Percentiles rank a stretch among this genome's conserved stretches.
These are phyloP conservation scores for Drosophila cardini DNA, from an alignment of 1,140 invertebrate species.

Conservation along the genomic window DNA sequence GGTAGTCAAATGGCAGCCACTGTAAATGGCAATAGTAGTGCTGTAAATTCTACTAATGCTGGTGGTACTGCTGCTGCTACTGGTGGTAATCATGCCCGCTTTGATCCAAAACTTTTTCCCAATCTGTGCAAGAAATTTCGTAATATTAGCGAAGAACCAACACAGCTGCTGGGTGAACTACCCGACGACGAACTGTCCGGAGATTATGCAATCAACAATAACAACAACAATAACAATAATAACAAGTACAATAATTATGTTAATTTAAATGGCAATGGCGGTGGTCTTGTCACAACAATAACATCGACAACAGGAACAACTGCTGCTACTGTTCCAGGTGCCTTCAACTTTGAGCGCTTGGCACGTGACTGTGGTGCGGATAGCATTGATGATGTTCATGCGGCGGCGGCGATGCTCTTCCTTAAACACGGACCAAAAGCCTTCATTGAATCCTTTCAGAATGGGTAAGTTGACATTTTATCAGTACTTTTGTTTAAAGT, in stretches of 20 bases:
- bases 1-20: constrained; percentile 30
- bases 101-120: constrained; percentile 80
- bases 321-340: constrained; percentile 25
- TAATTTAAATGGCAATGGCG: constrained; percentile 13
- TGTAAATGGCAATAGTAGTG: constrained; percentile 32
- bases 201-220: constrained; percentile 63
- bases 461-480: constrained; percentile 66
- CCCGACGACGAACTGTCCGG: constrained; percentile 61
- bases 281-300: neutral
- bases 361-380: constrained; percentile 84
- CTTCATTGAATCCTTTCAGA: constrained; percentile 80
- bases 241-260: constrained; percentile 51
- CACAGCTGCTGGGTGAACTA: constrained; percentile 31
- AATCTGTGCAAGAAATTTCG: constrained; percentile 77
- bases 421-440: constrained; percentile 89
- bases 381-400: constrained; percentile 90
- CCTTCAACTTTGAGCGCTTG: constrained; percentile 74
- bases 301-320: neutral
- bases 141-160: constrained; percentile 62
- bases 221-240: constrained; percentile 48
- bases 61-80: constrained; percentile 15
- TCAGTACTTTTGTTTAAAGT: too few relatives aligned
- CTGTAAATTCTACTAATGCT: neutral
- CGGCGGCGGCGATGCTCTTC: constrained; percentile 92
- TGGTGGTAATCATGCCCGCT: constrained; percentile 57